Conservation (phyloP, 1,140 invertebrate genomes). For the Temnothorax curvispinosus region DNA sequence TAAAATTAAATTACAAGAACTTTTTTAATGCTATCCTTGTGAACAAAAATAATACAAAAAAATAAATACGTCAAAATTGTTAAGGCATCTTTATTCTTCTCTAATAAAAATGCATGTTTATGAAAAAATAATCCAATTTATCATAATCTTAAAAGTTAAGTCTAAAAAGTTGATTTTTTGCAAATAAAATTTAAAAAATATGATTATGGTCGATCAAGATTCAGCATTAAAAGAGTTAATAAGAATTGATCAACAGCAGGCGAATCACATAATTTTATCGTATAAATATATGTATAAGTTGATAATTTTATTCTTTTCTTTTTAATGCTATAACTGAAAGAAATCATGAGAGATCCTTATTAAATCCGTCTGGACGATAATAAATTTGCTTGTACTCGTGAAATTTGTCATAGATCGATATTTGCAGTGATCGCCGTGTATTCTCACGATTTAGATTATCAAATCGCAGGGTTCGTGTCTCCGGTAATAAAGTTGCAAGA, state of each 20-base stretch:
- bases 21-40: constrained; percentile 10
- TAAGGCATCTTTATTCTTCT: background rate
- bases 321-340: background rate
- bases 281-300: background rate
- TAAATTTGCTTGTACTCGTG: background rate
- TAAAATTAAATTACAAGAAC: background rate
- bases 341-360: background rate
- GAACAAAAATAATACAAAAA: background rate
- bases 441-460: constrained; percentile 68
- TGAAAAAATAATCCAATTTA: background rate
- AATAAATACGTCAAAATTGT: background rate
- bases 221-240: background rate
- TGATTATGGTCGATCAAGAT: background rate
- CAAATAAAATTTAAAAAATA: background rate
- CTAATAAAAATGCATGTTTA: background rate
- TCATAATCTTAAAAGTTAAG: background rate
- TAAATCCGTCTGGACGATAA: background rate
- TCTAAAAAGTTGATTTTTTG: background rate
- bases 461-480: constrained; percentile 64
- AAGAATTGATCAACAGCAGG: background rate
- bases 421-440: background rate
- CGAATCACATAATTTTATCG: background rate
- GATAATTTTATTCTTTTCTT: background rate
- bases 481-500: constrained; percentile 29
- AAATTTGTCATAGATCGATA: background rate